A percentile compares a stretch with the other conserved stretches of the same genome.
phyloP scores from a whole-genome alignment of 2,113 vertebrate genomes.

The Rhipidura dahli region DNA sequence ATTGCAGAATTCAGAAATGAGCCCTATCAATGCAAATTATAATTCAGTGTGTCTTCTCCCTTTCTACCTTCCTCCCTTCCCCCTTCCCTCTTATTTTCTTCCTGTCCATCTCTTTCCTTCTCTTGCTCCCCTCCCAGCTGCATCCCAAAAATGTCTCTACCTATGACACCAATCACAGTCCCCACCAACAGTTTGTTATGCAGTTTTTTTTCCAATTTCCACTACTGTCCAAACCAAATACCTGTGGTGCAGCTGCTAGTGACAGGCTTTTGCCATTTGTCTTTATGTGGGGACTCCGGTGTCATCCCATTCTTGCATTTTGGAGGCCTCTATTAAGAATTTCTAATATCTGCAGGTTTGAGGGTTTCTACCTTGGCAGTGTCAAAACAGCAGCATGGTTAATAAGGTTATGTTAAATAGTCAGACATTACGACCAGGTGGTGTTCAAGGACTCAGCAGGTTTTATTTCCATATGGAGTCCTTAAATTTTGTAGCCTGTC shows the following conservation, averaged over 20 bases:
- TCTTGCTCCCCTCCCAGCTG: background rate
- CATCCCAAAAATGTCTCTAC: background rate
- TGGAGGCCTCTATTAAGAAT: background rate
- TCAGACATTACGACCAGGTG: background rate
- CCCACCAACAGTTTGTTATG: background rate
- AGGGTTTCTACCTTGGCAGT: background rate
- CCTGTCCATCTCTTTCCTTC: background rate
- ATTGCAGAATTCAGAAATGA: background rate
- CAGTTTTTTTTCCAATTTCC: background rate
- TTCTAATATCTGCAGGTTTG: background rate
- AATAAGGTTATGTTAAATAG: background rate
- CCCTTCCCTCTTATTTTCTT: background rate
- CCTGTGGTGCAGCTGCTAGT: background rate
- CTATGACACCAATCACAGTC: background rate
- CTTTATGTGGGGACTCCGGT: background rate
- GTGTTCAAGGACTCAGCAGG: background rate
- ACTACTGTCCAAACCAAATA: background rate
- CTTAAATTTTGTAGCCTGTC: background rate
- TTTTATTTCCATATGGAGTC: background rate
- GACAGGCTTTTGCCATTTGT: background rate
- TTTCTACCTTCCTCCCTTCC: background rate
- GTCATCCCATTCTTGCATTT: background rate
- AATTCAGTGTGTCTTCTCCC: background rate
- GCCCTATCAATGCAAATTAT: background rate
- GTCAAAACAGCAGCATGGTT: background rate